Conservation (phyloP, 2,888 invertebrate genomes). For the Diachrysia chrysitis region DNA sequence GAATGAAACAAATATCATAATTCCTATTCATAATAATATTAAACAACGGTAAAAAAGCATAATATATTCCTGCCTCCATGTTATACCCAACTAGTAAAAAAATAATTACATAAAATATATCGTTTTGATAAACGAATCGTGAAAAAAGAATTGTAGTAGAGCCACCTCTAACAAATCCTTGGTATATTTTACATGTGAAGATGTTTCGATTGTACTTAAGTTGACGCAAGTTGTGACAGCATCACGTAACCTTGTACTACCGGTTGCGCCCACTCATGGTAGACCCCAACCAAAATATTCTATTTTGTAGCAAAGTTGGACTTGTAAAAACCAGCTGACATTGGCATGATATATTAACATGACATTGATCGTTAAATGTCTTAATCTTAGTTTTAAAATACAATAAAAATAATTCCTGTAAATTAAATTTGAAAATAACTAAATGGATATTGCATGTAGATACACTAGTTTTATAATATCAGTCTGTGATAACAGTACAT, state of each 20-base stretch:
- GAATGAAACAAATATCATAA: no score
- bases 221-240: neutral
- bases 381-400: neutral
- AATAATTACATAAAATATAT: neutral
- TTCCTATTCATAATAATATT: no score
- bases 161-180: neutral
- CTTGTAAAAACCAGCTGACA: neutral
- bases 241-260: neutral
- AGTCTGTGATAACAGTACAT: conserved; percentile 36
- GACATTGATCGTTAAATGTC: neutral
- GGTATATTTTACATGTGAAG: neutral
- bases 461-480: conserved; percentile 52
- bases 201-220: neutral
- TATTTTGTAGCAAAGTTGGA: neutral
- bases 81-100: no score
- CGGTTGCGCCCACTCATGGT: neutral
- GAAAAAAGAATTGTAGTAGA: neutral
- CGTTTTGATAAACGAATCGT: conserved; percentile 2
- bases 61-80: no score
- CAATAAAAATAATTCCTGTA: neutral
- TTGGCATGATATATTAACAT: no score
- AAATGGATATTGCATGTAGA: conserved; percentile 51
- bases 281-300: neutral
- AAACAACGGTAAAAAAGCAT: no score
- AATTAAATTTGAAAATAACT: neutral